A percentile compares a stretch with the other conserved stretches of the same genome.
phyloP scores from a whole-genome alignment of 2,888 invertebrate genomes.

The Drosophila rellima region DNA sequence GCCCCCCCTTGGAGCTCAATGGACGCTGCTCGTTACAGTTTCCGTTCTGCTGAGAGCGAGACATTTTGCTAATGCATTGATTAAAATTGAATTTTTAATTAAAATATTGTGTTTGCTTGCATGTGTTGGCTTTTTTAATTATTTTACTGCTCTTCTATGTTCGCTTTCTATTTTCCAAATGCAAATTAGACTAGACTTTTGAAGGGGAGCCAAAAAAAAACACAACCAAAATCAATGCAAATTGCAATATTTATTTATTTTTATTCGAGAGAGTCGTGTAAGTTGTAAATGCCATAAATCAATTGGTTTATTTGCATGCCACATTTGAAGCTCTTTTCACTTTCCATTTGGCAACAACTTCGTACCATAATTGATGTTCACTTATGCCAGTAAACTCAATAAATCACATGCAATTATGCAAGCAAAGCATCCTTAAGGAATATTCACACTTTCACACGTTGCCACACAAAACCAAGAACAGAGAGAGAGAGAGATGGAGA shows the following conservation, averaged over 20 bases:
- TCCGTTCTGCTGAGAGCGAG: slow-evolving; percentile 74
- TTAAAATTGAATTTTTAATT: slow-evolving; percentile 85
- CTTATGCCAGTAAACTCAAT: slow-evolving; percentile 60
- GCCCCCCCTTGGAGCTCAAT: slow-evolving; percentile 11
- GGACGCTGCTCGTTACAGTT: slow-evolving; percentile 55
- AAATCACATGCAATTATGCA: slow-evolving; percentile 79
- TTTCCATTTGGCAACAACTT: slow-evolving; percentile 54
- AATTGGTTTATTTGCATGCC: slow-evolving; percentile 6
- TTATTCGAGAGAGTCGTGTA: not conserved
- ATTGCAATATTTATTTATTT: slow-evolving; percentile 21
- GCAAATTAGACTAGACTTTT: slow-evolving; percentile 9
- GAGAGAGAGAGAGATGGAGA: not conserved
- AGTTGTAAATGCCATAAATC: slow-evolving; percentile 29
- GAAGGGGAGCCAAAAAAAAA: not conserved
- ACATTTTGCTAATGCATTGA: slow-evolving; percentile 85
- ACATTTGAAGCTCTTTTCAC: slow-evolving; percentile 49
- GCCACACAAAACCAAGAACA: not conserved
- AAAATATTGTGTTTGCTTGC: slow-evolving; percentile 75
- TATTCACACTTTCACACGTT: slow-evolving; percentile 78
- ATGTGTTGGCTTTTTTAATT: slow-evolving; percentile 14
- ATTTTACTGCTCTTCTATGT: slow-evolving; percentile 45
- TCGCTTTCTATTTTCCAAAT: slow-evolving; percentile 6
- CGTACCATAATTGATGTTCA: slow-evolving; percentile 27
- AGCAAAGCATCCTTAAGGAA: slow-evolving; percentile 78
- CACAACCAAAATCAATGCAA: not conserved